phyloP scores from a whole-genome alignment of 1,140 invertebrate species.

The Drosophila seguyi region DNA sequence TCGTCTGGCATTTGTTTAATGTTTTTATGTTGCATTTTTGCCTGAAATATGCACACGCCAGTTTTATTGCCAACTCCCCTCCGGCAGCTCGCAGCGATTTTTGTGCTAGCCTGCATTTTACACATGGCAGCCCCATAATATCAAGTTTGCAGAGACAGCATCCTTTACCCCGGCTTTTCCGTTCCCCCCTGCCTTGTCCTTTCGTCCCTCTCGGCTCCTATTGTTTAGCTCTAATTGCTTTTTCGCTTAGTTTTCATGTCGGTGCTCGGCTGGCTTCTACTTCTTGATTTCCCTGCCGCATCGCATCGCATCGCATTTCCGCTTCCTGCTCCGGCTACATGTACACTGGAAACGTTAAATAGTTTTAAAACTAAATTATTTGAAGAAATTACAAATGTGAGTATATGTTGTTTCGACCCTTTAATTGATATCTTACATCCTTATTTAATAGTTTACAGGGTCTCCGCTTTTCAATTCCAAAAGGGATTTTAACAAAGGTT shows the following conservation, averaged over 20 bases:
- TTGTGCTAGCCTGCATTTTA: constrained; percentile 68
- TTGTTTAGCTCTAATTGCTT: constrained; percentile 76
- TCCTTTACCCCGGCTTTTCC: constrained; percentile 15
- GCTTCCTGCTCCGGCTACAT: constrained; percentile 24
- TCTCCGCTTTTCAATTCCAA: too few relatives aligned
- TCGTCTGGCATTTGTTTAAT: constrained; percentile 78
- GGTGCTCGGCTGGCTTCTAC: constrained; percentile 48
- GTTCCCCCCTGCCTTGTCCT: not conserved
- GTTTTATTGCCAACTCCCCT: constrained; percentile 67
- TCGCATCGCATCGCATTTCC: constrained; percentile 63
- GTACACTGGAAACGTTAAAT: not conserved
- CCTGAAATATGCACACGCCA: constrained; percentile 76
- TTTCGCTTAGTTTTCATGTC: constrained; percentile 76
- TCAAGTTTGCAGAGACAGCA: constrained; percentile 72
- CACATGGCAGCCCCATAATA: constrained; percentile 67
- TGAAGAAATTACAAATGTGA: not conserved
- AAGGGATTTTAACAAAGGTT: too few relatives aligned
- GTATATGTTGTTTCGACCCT: too few relatives aligned
- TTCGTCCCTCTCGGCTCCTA: constrained; percentile 15
- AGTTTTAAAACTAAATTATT: too few relatives aligned
- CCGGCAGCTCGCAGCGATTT: constrained; percentile 47
- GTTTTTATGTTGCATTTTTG: constrained; percentile 74
- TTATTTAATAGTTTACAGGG: not conserved
- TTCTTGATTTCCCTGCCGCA: constrained; percentile 67
- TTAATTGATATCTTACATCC: too few relatives aligned